Evolutionary conservation across 1,140 invertebrate species (phyloP).

Genomic region (Leptinotarsa lineolata): DNA sequence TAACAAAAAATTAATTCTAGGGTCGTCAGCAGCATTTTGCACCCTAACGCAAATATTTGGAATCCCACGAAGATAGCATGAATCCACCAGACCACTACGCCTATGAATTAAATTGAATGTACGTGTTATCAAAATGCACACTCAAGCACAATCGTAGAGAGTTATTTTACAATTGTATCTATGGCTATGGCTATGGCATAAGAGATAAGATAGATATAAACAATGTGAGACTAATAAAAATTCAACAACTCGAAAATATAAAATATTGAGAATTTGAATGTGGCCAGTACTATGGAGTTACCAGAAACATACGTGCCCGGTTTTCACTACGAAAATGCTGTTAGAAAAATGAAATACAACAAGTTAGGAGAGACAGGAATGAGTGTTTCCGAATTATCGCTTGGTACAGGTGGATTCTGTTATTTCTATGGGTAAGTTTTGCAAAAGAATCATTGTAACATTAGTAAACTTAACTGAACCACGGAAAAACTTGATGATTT

Average conservation of each 20-base stretch:
- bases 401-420: conserved; percentile 63
- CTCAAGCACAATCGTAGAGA: no score
- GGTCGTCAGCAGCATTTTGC: no score
- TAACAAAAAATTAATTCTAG: no score
- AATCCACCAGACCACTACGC: no score
- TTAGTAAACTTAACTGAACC: no score
- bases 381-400: conserved; percentile 61
- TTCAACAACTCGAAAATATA: background rate
- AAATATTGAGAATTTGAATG: conserved; percentile 3
- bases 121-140: no score
- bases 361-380: conserved; percentile 62
- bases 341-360: conserved; percentile 64
- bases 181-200: background rate
- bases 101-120: no score
- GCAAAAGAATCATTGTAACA: no score
- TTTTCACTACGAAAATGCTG: conserved; percentile 63
- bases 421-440: conserved; percentile 61
- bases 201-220: background rate
- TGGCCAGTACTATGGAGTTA: conserved; percentile 10
- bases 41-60: no score
- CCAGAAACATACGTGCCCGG: conserved; percentile 58
- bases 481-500: no score
- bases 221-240: background rate
- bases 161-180: background rate
- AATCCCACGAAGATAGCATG: no score